A percentile compares a stretch with the other conserved stretches of the same genome.
phyloP scores from a whole-genome alignment of 1,140 invertebrate species.

The Ganaspis sp. region DNA sequence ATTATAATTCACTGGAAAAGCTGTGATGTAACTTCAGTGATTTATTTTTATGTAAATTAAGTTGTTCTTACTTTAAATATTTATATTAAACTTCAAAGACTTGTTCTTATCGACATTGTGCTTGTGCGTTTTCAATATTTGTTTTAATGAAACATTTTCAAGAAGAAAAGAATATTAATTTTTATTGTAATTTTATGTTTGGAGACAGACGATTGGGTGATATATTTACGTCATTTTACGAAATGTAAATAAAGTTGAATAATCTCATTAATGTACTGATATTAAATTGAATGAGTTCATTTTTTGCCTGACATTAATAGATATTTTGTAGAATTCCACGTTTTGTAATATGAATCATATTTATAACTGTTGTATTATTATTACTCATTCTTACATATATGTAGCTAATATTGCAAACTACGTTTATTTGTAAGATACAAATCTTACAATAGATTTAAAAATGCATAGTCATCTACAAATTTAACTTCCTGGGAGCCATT shows the following conservation, averaged over 20 bases:
- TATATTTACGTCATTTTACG: too few species aligned
- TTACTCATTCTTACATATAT: conserved; percentile 6
- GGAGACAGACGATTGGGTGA: too few species aligned
- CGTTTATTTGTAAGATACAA: not conserved
- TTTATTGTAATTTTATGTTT: too few species aligned
- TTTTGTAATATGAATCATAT: conserved; percentile 3
- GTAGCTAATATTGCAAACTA: not conserved
- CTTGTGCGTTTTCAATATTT: too few species aligned
- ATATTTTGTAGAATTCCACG: not conserved
- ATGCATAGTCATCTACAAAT: conserved; percentile 1
- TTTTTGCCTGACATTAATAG: not conserved
- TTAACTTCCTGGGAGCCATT: conserved; percentile 5
- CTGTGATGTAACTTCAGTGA: not conserved
- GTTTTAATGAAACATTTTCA: too few species aligned
- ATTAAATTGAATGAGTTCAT: not conserved
- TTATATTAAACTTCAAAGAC: too few species aligned
- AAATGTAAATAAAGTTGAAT: too few species aligned
- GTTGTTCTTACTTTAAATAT: too few species aligned
- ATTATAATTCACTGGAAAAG: not conserved
- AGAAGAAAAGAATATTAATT: too few species aligned
- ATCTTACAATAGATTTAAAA: conserved; percentile 13
- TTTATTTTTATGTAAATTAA: too few species aligned
- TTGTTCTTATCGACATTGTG: too few species aligned
- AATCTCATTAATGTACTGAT: too few species aligned
- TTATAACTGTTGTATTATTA: not conserved